These are phyloP conservation scores for Drosophila pectinifera DNA, from an alignment of 1,140 invertebrate species.

Conservation along the genomic window DNA sequence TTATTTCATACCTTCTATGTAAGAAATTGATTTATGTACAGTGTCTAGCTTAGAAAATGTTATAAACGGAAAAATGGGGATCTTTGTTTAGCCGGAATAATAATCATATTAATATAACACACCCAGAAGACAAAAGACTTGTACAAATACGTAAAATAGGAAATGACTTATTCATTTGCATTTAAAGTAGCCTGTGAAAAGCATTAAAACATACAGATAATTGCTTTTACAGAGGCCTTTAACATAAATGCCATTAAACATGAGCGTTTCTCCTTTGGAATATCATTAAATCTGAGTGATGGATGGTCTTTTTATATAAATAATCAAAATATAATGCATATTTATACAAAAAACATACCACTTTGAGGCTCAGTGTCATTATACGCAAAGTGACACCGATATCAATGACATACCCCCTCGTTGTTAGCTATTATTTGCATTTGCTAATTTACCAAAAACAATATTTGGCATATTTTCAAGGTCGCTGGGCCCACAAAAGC, in stretches of 20 bases:
- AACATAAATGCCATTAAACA: background rate
- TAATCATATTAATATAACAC: no score
- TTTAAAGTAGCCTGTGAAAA: background rate
- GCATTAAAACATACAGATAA: background rate
- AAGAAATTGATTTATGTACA: slow-evolving; percentile 20
- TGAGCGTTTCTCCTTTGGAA: background rate
- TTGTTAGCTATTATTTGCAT: slow-evolving; percentile 38
- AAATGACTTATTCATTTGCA: background rate
- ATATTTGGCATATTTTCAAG: slow-evolving; percentile 59
- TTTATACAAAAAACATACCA: slow-evolving; percentile 1
- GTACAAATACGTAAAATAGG: background rate
- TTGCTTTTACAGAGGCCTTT: background rate
- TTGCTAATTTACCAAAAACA: slow-evolving; percentile 72
- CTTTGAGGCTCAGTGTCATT: slow-evolving; percentile 39
- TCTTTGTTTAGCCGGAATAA: no score
- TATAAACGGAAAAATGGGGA: background rate
- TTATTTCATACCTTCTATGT: slow-evolving; percentile 14
- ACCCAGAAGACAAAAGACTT: no score
- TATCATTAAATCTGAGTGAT: background rate
- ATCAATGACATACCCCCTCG: slow-evolving; percentile 35
- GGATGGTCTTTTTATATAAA: background rate
- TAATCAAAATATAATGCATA: slow-evolving; percentile 1
- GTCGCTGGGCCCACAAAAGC: slow-evolving; percentile 45
- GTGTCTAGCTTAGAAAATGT: background rate
- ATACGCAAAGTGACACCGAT: slow-evolving; percentile 18